phyloP scores from a whole-genome alignment of 2,113 vertebrate genomes.

The Formicarius rufipectus region DNA sequence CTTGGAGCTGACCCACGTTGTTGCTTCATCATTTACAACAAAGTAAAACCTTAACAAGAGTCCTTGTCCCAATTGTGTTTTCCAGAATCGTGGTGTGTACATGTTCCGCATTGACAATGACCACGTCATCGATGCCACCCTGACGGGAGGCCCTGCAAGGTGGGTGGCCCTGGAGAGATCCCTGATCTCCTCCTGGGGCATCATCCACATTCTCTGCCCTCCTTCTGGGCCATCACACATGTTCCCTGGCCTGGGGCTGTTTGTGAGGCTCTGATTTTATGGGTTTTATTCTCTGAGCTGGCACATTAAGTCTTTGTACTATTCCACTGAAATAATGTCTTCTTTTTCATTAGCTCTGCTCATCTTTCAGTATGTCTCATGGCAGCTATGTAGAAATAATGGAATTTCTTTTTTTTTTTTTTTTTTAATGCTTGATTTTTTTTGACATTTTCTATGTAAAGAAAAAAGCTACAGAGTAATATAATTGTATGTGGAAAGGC shows the following conservation, averaged over 20 bases:
- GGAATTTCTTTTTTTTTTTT: not conserved
- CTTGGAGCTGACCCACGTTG: rapidly evolving
- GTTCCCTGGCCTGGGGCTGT: not conserved
- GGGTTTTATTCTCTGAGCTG: not conserved
- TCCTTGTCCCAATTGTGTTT: not conserved
- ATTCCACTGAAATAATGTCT: rapidly evolving
- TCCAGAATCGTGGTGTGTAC: constrained; percentile 95
- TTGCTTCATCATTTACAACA: rapidly evolving
- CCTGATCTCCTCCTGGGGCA: not conserved
- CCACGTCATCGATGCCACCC: constrained; percentile 94
- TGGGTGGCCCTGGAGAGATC: constrained; percentile 39
- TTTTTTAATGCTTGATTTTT: not conserved
- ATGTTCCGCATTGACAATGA: constrained; percentile 98
- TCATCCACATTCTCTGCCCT: rapidly evolving
- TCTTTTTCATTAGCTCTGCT: not conserved
- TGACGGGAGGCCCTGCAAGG: constrained; percentile 96
- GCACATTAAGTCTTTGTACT: not conserved
- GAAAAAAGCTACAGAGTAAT: not conserved
- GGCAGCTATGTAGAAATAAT: not conserved
- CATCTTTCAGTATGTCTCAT: not conserved
- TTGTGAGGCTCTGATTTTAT: not conserved
- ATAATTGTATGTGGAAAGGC: not conserved
- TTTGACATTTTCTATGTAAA: not conserved
- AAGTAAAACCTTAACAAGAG: not conserved
- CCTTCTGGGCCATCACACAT: not conserved